Evolutionary conservation across 2,888 invertebrate species (phyloP).

Genomic region (Syritta pipiens): DNA sequence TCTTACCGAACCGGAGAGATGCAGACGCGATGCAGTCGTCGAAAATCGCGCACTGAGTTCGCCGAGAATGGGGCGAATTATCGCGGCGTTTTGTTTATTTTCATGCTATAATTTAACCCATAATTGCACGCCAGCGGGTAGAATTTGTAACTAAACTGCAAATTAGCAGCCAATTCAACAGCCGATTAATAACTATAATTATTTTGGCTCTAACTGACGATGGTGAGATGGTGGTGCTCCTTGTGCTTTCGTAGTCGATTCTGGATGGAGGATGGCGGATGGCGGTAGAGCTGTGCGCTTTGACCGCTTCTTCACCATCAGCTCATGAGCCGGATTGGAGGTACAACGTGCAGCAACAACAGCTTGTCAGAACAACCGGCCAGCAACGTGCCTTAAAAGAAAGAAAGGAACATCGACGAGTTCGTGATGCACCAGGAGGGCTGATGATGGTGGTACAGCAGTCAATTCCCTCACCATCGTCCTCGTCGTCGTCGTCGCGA

Average conservation of each 20-base stretch:
- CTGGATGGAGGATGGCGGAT: slow-evolving; percentile 16
- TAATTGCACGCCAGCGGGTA: slow-evolving; percentile 83
- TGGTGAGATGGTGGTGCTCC: slow-evolving; percentile 68
- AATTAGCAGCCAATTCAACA: slow-evolving; percentile 83
- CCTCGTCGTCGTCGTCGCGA: slow-evolving; percentile 13
- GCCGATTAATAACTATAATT: slow-evolving; percentile 81
- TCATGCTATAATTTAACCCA: slow-evolving; percentile 80
- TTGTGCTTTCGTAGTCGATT: slow-evolving; percentile 33
- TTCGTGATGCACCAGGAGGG: slow-evolving; percentile 61
- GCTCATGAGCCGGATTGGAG: slow-evolving; percentile 30
- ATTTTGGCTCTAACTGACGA: slow-evolving; percentile 72
- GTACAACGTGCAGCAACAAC: slow-evolving; percentile 1
- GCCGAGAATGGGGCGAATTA: slow-evolving; percentile 63
- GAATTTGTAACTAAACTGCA: slow-evolving; percentile 84
- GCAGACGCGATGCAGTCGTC: slow-evolving; percentile 61
- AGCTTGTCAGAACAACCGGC: not conserved
- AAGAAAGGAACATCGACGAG: slow-evolving; percentile 21
- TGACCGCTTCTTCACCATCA: slow-evolving; percentile 61
- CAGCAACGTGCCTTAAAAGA: slow-evolving; percentile 8
- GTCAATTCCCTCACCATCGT: slow-evolving; percentile 20
- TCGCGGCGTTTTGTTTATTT: slow-evolving; percentile 79
- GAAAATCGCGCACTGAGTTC: slow-evolving; percentile 45
- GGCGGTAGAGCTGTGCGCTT: slow-evolving; percentile 37
- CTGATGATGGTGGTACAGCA: slow-evolving; percentile 50
- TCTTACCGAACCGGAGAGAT: slow-evolving; percentile 35